Evolutionary conservation across 2,797 vertebrate genomes (phyloP), one percentile per base, ranked within the genome.

Genomic region (Anableps anableps): DNA sequence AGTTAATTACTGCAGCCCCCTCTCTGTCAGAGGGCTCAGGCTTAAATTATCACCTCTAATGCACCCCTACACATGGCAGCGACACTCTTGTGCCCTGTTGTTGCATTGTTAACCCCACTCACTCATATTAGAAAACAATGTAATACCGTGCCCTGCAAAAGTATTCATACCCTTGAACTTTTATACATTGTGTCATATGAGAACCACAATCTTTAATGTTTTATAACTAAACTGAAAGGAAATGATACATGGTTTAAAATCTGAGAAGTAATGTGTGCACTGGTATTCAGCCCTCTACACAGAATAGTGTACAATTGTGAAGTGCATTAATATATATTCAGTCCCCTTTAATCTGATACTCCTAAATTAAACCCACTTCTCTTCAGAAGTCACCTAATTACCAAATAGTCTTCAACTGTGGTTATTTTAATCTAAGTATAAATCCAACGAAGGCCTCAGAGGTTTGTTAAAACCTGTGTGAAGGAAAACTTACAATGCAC

Each of bases 21-120:
- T 45, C 84, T 87, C 89, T 87, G 79, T 91, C 85, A 85, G 64
- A 88, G 79, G 87, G 91, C 86, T 84, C 91, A 88, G 85, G 64
- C 77, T 75, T 89, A 83, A 93, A 91, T 94, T 92, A 94, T 93
- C 93, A 90, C 94, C 89, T 91, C 84, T 86, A 73, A 77, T 73
- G 82, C 88, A 66, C 81, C 55, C 82, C 21, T 5, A 74, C 2
- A 4, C 72, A 55, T 86, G 74, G 74, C 29, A 72, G 78, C 19
- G 14, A 80, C 75, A 80, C 88, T 4, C 45, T 70, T 80, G 31
- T 78, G 50, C 31, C 77, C 89, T 17, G 47, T 82, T 82, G 79
- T 83, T 85, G 75, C n/a, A 4, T 81, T 78, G 80, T 78, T 89
- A 78, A 74, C 72, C 72, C 51, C 79, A 55, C 68, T 55, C n/a